Evolutionary conservation across 2,113 vertebrate genomes (phyloP).

Genomic region (Benitochromis conjunctus): DNA sequence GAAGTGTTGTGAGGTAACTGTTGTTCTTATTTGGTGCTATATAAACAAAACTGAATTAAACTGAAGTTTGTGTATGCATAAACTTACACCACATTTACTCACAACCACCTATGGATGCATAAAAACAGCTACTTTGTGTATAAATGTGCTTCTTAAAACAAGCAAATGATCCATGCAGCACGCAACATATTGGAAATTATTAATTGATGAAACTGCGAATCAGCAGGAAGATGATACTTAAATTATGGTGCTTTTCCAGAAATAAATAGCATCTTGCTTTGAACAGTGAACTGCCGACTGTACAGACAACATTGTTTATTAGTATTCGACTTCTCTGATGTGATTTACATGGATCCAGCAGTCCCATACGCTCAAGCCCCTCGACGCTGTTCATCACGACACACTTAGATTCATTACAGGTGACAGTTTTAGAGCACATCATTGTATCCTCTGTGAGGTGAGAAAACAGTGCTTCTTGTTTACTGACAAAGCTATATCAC

Average conservation of each 20-base stretch:
- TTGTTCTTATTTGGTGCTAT: not conserved
- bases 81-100: not conserved
- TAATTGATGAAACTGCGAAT: not conserved
- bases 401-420: constrained; percentile 57
- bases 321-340: constrained; percentile 13
- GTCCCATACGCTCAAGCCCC: constrained; percentile 22
- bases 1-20: not conserved
- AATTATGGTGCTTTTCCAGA: not conserved
- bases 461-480: constrained; percentile 35
- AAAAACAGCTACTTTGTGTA: not conserved
- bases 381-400: constrained; percentile 33
- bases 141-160: not conserved
- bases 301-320: constrained; percentile 23
- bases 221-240: not conserved
- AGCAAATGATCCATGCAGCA: not conserved
- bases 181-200: not conserved
- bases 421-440: constrained; percentile 63
- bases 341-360: constrained; percentile 52
- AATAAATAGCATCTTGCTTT: constrained; percentile 6
- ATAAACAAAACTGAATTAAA: not conserved
- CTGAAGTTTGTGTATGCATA: not conserved
- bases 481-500: constrained; percentile 21
- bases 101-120: not conserved
- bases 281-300: not conserved
- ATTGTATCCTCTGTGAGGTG: constrained; percentile 24